Conservation (phyloP, 2,888 invertebrate genomes). For the Rhamnusium bicolor region DNA sequence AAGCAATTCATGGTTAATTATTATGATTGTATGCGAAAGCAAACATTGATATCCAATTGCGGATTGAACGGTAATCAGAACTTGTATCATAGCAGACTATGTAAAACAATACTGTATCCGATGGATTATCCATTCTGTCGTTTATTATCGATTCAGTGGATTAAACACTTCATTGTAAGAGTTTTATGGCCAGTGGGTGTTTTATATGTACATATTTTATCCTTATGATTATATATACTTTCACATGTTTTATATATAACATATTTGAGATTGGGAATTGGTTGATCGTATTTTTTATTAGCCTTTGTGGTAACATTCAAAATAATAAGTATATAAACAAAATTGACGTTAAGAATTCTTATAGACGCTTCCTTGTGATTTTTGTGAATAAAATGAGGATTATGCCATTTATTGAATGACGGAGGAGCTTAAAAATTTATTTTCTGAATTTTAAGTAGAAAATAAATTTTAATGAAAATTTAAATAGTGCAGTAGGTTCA, state of each 20-base stretch:
- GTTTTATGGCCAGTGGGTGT: slow-evolving; percentile 22
- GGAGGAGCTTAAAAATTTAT: too few species aligned
- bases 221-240: slow-evolving; percentile 2
- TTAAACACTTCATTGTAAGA: slow-evolving; percentile 29
- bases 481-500: too few species aligned
- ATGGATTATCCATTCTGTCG: slow-evolving; percentile 21
- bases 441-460: too few species aligned
- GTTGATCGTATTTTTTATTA: too few species aligned
- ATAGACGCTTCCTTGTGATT: too few species aligned
- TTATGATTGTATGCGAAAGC: slow-evolving; percentile 11
- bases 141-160: slow-evolving; percentile 26
- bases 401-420: too few species aligned
- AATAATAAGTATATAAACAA: too few species aligned
- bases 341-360: too few species aligned
- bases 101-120: slow-evolving; percentile 20
- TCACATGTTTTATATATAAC: neutral
- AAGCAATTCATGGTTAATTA: neutral
- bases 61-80: slow-evolving; percentile 13
- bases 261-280: neutral
- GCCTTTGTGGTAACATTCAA: too few species aligned
- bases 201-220: slow-evolving; percentile 24
- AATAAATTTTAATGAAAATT: too few species aligned
- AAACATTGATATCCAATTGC: slow-evolving; percentile 9
- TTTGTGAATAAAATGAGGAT: too few species aligned
- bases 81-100: slow-evolving; percentile 16